phyloP scores from a whole-genome alignment of 2,113 vertebrate species.

The Axis porcinus region DNA sequence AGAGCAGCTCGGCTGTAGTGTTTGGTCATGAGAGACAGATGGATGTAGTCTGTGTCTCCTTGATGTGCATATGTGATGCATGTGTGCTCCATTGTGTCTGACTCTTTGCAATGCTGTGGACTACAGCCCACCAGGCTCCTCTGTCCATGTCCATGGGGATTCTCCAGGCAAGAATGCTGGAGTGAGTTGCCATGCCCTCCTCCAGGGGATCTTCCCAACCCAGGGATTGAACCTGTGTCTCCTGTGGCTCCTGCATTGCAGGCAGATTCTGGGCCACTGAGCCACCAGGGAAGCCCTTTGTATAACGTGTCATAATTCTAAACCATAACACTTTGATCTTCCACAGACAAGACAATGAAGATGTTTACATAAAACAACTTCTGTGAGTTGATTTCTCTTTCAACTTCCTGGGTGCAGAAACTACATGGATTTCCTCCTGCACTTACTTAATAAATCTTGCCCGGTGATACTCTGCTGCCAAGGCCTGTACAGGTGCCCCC shows the following conservation, averaged over 20 bases:
- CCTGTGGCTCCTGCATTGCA: background rate
- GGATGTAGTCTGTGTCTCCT: background rate
- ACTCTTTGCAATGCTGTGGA: background rate
- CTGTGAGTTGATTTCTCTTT: background rate
- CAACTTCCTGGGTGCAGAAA: background rate
- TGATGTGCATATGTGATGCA: fast-evolving
- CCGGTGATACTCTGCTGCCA: background rate
- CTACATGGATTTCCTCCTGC: background rate
- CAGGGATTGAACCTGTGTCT: background rate
- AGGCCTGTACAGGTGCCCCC: fast-evolving
- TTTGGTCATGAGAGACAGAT: background rate
- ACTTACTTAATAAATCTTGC: background rate
- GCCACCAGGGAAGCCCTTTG: background rate
- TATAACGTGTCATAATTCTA: background rate
- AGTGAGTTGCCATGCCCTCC: background rate
- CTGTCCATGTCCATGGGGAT: background rate
- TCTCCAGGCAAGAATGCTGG: background rate
- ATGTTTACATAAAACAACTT: background rate
- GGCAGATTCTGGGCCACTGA: background rate
- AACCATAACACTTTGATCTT: background rate
- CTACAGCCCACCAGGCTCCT: background rate
- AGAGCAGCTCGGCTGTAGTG: background rate
- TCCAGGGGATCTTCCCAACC: background rate
- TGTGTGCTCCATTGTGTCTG: background rate
- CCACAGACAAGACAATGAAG: background rate